Evolutionary conservation across 2,888 invertebrate species (phyloP).

Genomic region (Acleris emargana): DNA sequence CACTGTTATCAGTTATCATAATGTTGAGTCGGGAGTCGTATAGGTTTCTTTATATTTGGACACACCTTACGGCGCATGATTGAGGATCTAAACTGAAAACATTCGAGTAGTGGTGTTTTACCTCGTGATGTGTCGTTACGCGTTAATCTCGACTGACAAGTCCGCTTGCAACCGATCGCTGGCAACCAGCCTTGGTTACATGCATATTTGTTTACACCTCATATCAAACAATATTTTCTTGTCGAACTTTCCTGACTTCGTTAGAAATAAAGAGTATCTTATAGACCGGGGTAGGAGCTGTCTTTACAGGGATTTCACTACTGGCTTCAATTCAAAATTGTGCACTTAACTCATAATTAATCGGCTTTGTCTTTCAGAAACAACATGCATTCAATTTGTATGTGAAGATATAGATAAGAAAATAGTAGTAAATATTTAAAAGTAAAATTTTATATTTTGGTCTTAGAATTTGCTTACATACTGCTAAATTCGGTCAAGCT

Average conservation of each 20-base stretch:
- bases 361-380: background rate
- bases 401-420: slow-evolving; percentile 27
- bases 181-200: slow-evolving; percentile 73
- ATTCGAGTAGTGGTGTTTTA: slow-evolving; percentile 45
- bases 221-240: slow-evolving; percentile 62
- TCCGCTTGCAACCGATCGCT: slow-evolving; percentile 76
- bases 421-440: slow-evolving; percentile 36
- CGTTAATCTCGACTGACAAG: slow-evolving; percentile 64
- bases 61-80: slow-evolving; percentile 70
- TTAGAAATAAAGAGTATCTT: slow-evolving; percentile 66
- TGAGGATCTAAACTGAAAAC: slow-evolving; percentile 46
- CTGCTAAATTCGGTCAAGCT: slow-evolving; percentile 46
- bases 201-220: slow-evolving; percentile 70
- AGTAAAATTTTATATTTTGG: slow-evolving; percentile 33
- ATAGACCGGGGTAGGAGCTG: slow-evolving; percentile 74
- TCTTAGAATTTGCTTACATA: slow-evolving; percentile 32
- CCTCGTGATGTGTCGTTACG: background rate
- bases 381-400: slow-evolving; percentile 28
- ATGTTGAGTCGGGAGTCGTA: slow-evolving; percentile 63
- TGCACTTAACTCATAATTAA: background rate
- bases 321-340: slow-evolving; percentile 46
- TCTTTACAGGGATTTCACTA: slow-evolving; percentile 65
- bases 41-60: slow-evolving; percentile 56
- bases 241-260: slow-evolving; percentile 63
- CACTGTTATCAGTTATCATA: slow-evolving; percentile 36